Evolutionary conservation across 1,140 invertebrate species (phyloP).

Genomic region (Macrosteles quadrilineatus): DNA sequence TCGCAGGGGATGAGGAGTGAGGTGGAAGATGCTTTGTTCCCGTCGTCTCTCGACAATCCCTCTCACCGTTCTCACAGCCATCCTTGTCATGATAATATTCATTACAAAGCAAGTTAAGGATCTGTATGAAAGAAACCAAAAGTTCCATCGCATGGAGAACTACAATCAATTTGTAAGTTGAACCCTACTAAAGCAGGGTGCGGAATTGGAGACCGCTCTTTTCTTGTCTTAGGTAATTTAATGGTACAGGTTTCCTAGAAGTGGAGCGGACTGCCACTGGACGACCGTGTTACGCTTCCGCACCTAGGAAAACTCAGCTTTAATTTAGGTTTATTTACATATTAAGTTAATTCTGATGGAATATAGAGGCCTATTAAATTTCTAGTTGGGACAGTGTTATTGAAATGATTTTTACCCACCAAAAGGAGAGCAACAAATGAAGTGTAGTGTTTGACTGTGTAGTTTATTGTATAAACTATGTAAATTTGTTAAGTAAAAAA

Average conservation of each 20-base stretch:
- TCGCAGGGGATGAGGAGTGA: no score
- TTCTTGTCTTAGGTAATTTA: no score
- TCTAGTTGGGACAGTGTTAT: slow-evolving; percentile 15
- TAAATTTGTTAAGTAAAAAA: no score
- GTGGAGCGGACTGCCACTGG: slow-evolving; percentile 2
- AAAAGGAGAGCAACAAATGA: slow-evolving; percentile 5
- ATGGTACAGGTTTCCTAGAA: slow-evolving; percentile 4
- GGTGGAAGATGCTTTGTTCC: neutral
- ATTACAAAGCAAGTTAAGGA: slow-evolving; percentile 34
- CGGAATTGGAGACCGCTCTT: no score
- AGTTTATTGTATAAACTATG: no score
- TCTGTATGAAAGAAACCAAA: slow-evolving; percentile 37
- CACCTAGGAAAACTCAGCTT: neutral
- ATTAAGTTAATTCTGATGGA: no score
- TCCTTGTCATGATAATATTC: slow-evolving; percentile 23
- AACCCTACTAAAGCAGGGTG: slow-evolving; percentile 17
- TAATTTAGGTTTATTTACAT: neutral
- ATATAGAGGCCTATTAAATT: neutral
- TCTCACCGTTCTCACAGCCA: slow-evolving; percentile 12
- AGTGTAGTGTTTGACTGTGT: slow-evolving; percentile 2
- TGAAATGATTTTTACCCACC: slow-evolving; percentile 6
- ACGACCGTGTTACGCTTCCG: neutral
- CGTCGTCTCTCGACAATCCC: slow-evolving; percentile 4
- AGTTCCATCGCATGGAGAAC: slow-evolving; percentile 32
- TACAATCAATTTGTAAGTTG: slow-evolving; percentile 32